Evolutionary conservation across 2,113 vertebrate genomes (phyloP).

Genomic region (Nyctereutes procyonoides): DNA sequence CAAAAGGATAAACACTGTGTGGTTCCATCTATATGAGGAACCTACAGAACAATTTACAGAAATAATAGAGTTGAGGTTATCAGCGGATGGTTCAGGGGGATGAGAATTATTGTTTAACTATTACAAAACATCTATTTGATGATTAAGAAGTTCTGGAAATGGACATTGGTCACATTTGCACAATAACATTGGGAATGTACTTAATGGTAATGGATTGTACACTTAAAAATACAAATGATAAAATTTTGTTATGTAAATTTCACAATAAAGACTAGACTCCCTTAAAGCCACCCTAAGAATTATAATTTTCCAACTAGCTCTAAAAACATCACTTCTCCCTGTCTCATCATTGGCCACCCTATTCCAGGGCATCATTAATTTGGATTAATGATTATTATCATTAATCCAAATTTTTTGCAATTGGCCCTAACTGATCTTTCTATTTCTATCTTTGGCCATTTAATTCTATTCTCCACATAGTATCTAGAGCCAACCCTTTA

Average conservation of each 20-base stretch:
- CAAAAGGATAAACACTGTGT: not conserved
- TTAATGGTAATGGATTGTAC: not conserved
- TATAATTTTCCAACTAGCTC: not conserved
- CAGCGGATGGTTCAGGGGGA: not conserved
- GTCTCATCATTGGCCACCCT: not conserved
- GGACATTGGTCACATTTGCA: not conserved
- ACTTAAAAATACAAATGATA: not conserved
- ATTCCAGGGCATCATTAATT: not conserved
- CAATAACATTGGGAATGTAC: not conserved
- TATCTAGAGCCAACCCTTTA: not conserved
- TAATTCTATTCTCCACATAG: not conserved
- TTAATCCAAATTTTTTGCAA: not conserved
- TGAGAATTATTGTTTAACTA: not conserved
- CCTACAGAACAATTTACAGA: not conserved
- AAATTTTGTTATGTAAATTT: not conserved
- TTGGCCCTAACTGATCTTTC: not conserved
- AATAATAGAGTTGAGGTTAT: not conserved
- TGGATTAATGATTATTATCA: not conserved
- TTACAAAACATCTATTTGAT: not conserved
- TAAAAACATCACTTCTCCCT: not conserved
- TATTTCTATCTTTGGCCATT: not conserved
- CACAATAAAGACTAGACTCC: not conserved
- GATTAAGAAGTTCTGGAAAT: not conserved
- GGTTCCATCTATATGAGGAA: not conserved
- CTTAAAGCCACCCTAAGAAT: not conserved